Evolutionary conservation across 1,140 invertebrate genomes (phyloP).

Genomic region (Zaprionus taronus): DNA sequence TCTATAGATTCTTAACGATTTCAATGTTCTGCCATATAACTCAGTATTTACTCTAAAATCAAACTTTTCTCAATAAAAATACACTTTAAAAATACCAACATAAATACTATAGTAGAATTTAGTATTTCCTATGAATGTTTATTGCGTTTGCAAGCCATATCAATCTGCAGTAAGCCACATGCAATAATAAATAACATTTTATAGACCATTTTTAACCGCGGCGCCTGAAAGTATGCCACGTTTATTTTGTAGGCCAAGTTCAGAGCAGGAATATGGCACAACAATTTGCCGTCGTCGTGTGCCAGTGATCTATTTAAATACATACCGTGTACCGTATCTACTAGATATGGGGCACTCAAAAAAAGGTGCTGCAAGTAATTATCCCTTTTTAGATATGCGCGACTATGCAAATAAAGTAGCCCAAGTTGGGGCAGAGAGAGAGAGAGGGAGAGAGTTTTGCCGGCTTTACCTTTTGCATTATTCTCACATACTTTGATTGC

Average conservation of each 20-base stretch:
- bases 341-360: conserved; percentile 46
- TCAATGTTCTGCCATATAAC: no score
- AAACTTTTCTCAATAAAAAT: background rate
- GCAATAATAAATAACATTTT: background rate
- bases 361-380: conserved; percentile 57
- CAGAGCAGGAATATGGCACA: background rate
- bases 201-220: background rate
- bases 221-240: conserved; percentile 55
- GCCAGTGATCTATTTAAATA: conserved; percentile 2
- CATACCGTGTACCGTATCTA: conserved; percentile 6
- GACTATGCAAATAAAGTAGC: conserved; percentile 41
- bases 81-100: background rate
- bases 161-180: background rate
- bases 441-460: background rate
- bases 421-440: no score
- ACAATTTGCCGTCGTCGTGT: background rate
- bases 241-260: background rate
- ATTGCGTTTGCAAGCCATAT: background rate
- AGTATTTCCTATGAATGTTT: background rate
- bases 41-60: no score
- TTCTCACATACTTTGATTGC: conserved; percentile 73
- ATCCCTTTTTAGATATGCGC: conserved; percentile 49
- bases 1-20: no score
- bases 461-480: conserved; percentile 53
- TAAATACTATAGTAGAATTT: background rate